Evolutionary conservation across 1,140 invertebrate genomes (phyloP), one percentile per base, ranked within the genome.

Genomic region (Drosophila pruinosa): DNA sequence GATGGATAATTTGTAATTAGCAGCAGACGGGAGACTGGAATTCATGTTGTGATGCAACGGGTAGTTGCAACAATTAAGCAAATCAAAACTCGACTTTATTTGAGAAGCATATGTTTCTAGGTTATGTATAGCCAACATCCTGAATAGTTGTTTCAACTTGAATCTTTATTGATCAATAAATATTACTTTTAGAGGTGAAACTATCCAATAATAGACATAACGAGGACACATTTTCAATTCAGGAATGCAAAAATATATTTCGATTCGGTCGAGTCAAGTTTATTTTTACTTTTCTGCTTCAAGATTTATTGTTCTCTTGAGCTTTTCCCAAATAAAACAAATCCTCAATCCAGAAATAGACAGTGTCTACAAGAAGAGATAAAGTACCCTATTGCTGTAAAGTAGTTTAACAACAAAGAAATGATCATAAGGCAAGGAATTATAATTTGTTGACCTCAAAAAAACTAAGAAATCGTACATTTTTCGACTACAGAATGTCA

Each of bases 381-480:
- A 64, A 57, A 28, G 38, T 38, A 36, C 56, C 31, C 43, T 15
- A 50, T 19, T 57, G 43, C 15, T 57, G 68, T 65, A 71, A 71
- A 65, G 15, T 31, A 41, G 21, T 47, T 38, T n/a, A 34, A 31
- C 24, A 43, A 43, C 19, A 24, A 1, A 22, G 12, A 54, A 57
- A 17, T 68, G 52, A 68, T 68, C 57, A 43, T 67, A 14, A 8
- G 26, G 26, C 3, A 7, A 15, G 52, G 38, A 58, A 50, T 67
- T 53, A 77, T 41, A 70, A 86, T 56, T 86, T 77, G 77, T 86
- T 86, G 80, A 86, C 76, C 80, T 80, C 75, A 75, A 45, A 15
- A 24, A 38, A 47, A 21, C 50, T 70, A 39, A 21, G 48, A 52
- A 54, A 70, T 73, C 85, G 76, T 85, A 68, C 45, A 58, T 68